Conservation (phyloP, 2,888 invertebrate species). For the Tipula vernalis region DNA sequence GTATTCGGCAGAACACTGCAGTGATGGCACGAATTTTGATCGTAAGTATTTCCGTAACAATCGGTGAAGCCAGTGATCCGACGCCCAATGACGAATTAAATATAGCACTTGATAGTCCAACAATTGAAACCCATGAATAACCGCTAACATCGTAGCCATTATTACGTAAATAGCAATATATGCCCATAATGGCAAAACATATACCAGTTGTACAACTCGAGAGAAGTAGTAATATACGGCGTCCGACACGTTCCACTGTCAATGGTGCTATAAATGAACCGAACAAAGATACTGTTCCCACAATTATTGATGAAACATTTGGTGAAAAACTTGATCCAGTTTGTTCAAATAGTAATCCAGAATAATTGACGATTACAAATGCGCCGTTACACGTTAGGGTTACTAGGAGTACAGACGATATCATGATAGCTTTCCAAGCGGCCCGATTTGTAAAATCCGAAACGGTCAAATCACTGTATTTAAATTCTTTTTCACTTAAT, state of each 20-base stretch:
- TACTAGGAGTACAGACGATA: neutral
- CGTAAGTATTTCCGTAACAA: neutral
- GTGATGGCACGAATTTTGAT: neutral
- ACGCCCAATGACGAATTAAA: conserved; percentile 29
- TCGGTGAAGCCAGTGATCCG: conserved; percentile 25
- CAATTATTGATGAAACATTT: conserved; percentile 28
- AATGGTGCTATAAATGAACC: conserved; percentile 21
- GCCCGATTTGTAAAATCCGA: neutral
- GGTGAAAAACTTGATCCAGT: conserved; percentile 29
- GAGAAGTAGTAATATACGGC: conserved; percentile 22
- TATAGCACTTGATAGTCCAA: conserved; percentile 29
- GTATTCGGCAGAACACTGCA: neutral
- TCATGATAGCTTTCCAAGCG: neutral
- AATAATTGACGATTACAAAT: conserved; percentile 31
- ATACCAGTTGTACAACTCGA: conserved; percentile 28
- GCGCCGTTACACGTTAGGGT: conserved; percentile 27
- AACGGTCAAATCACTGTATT: neutral
- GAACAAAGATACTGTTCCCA: conserved; percentile 23
- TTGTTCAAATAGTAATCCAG: conserved; percentile 28
- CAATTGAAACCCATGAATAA: conserved; percentile 29
- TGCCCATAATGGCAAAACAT: conserved; percentile 25
- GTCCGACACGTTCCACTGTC: conserved; percentile 29
- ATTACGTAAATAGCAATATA: conserved; percentile 23
- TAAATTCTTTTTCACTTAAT: neutral
- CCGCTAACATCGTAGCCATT: conserved; percentile 21